These are phyloP conservation scores for Myoxocephalus aenaeus DNA, from an alignment of 2,797 vertebrate genomes.

Conservation along the genomic window DNA sequence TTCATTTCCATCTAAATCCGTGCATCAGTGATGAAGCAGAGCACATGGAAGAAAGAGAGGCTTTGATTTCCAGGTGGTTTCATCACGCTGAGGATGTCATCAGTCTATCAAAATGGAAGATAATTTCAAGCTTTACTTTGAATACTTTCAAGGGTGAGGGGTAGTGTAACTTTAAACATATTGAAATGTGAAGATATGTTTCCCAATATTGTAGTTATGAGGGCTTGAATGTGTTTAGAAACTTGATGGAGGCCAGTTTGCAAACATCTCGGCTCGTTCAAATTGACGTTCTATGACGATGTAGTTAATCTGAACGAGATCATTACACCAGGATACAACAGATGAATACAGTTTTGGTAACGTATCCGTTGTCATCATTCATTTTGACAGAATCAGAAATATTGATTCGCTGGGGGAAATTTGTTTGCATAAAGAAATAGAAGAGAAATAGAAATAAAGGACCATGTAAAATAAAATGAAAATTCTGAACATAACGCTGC, in stretches of 20 bases:
- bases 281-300: background rate
- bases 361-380: background rate
- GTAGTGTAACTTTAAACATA: background rate
- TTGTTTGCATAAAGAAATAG: too few relatives aligned
- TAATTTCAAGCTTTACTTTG: background rate
- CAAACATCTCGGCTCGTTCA: background rate
- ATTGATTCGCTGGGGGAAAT: too few relatives aligned
- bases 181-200: background rate
- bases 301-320: background rate
- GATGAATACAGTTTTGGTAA: background rate
- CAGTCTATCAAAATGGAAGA: background rate
- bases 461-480: too few relatives aligned
- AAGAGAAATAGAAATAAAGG: too few relatives aligned
- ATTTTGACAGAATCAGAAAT: background rate
- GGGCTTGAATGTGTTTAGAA: background rate
- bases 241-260: background rate
- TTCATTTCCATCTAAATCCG: constrained; percentile 25
- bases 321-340: background rate
- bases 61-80: constrained; percentile 30
- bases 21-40: constrained; percentile 14
- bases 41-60: background rate
- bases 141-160: background rate
- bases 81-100: constrained; percentile 41
- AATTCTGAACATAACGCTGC: background rate
- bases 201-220: background rate